A percentile compares a stretch with the other conserved stretches of the same genome.
These are phyloP conservation scores for Amphipoea lucens DNA, from an alignment of 2,888 invertebrate species.

Conservation along the genomic window DNA sequence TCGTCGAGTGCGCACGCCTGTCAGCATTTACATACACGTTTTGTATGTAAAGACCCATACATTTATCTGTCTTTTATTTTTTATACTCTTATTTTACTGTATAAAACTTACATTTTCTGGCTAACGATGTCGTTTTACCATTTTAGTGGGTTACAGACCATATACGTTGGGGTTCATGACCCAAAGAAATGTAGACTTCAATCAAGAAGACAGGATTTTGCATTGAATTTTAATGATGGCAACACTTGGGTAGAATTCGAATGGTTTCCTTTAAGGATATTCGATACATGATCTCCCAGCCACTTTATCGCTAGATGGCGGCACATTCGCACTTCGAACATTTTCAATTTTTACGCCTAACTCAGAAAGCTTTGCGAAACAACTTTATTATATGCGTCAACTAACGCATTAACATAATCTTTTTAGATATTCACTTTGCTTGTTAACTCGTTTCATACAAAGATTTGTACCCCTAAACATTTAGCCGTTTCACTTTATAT, in stretches of 20 bases:
- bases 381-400: no score
- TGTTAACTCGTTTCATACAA: no score
- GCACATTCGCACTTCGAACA: no score
- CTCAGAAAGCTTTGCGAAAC: no score
- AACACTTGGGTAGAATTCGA: conserved; percentile 60
- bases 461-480: no score
- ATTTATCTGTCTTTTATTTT: conserved; percentile 73
- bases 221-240: conserved; percentile 65
- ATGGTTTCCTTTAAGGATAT: conserved; percentile 33
- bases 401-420: no score
- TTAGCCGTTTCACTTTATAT: no score
- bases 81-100: conserved; percentile 72
- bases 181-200: conserved; percentile 66
- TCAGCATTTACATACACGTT: conserved; percentile 85
- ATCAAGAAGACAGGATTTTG: conserved; percentile 64
- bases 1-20: conserved; percentile 79
- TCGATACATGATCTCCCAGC: no score
- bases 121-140: conserved; percentile 85
- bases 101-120: conserved; percentile 80
- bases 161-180: conserved; percentile 67
- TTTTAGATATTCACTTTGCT: no score
- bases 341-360: no score
- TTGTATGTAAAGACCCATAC: conserved; percentile 72
- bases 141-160: conserved; percentile 72
- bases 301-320: no score